Conservation (phyloP, 2,888 invertebrate species). For the Perdita meconis region DNA sequence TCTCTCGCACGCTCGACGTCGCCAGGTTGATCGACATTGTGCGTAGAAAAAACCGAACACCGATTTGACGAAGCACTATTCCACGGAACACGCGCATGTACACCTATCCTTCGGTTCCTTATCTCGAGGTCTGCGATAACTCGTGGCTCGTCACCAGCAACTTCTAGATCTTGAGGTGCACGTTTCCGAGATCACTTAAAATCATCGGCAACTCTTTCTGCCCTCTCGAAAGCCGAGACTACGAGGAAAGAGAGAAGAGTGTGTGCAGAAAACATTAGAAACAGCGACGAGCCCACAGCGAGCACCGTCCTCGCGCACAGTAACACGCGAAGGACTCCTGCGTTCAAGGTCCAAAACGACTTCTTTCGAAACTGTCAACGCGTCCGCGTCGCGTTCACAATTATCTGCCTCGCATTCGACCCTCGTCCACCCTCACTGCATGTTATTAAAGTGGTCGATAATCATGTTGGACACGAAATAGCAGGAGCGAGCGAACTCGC, state of each 20-base stretch:
- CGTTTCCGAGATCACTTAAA: no score
- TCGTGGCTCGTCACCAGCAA: no score
- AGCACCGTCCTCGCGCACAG: neutral
- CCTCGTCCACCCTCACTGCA: neutral
- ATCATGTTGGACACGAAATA: constrained; percentile 17
- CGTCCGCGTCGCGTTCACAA: neutral
- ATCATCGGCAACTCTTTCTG: no score
- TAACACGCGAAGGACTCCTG: neutral
- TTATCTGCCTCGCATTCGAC: constrained; percentile 15
- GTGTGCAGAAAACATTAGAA: no score
- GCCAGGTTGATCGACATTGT: neutral
- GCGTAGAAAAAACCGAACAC: neutral
- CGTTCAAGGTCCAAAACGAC: neutral
- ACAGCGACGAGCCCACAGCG: no score
- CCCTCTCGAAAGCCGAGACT: no score
- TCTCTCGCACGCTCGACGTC: neutral
- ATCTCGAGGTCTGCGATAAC: no score
- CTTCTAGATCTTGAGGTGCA: no score
- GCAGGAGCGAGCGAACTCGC: neutral
- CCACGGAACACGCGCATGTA: neutral
- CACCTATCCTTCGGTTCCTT: neutral
- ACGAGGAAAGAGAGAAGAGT: no score
- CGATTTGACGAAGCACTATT: neutral
- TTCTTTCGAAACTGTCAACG: neutral
- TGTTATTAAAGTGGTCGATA: constrained; percentile 30